These are phyloP conservation scores for Lasioglossum pauxillum DNA, from an alignment of 2,888 invertebrate species.

Conservation along the genomic window DNA sequence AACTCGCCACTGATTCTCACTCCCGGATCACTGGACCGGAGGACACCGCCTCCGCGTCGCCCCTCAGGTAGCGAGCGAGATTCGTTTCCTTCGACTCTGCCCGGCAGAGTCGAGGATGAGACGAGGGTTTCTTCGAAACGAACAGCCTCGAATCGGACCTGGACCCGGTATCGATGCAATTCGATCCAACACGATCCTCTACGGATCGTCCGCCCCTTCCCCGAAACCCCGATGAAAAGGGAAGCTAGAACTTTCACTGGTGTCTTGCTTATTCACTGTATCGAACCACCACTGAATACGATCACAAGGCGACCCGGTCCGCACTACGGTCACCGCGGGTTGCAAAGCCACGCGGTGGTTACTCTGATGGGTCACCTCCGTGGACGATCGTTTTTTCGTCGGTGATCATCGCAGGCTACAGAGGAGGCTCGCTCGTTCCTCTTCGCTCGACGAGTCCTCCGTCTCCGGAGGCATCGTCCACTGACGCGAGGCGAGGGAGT, in stretches of 20 bases:
- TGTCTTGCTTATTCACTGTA: constrained; percentile 53
- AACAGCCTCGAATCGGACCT: background rate
- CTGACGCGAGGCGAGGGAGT: constrained; percentile 81
- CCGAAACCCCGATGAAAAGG: background rate
- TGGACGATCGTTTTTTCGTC: constrained; percentile 2
- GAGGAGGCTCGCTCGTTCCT: constrained; percentile 53
- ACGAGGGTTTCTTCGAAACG: background rate
- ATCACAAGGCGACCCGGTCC: constrained; percentile 8
- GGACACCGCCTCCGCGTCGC: constrained; percentile 22
- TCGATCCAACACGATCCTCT: background rate
- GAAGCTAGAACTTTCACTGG: constrained; percentile 5
- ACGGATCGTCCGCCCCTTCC: background rate
- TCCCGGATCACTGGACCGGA: constrained; percentile 60
- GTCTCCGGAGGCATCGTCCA: constrained; percentile 75
- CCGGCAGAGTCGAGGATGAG: background rate
- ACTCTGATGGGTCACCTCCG: background rate
- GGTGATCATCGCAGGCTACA: background rate
- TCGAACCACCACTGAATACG: constrained; percentile 44
- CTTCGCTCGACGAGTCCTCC: constrained; percentile 70
- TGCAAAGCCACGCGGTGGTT: background rate
- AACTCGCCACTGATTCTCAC: constrained; percentile 68
- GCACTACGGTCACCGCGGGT: constrained; percentile 1
- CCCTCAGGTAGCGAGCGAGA: constrained; percentile 53
- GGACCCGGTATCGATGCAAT: background rate
- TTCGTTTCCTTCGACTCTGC: background rate